A percentile compares a stretch with the other conserved stretches of the same genome.
These are phyloP conservation scores for Muscicapa adusta DNA, from an alignment of 2,113 vertebrate genomes.

Conservation along the genomic window DNA sequence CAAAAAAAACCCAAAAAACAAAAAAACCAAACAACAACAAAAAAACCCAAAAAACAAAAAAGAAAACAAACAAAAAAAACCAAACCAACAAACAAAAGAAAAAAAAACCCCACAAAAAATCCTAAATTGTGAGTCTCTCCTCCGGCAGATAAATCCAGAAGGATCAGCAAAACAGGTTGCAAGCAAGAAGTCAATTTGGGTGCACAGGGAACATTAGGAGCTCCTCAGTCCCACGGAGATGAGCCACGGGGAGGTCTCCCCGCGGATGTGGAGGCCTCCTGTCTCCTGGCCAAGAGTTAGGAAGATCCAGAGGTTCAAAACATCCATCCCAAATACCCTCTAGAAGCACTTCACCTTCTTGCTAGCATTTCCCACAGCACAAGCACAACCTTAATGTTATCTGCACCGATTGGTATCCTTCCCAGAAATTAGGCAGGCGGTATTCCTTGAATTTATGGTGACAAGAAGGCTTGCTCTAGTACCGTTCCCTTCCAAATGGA, in stretches of 20 bases:
- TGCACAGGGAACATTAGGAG: background rate
- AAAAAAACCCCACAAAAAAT: background rate
- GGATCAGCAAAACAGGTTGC: background rate
- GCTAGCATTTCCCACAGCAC: background rate
- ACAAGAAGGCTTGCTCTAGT: background rate
- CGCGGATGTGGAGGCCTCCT: background rate
- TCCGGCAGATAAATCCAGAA: slow-evolving; percentile 3
- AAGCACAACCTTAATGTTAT: background rate
- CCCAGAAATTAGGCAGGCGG: background rate
- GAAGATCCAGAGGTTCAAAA: background rate
- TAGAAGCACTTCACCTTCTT: background rate
- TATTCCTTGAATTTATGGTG: background rate
- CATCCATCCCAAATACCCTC: background rate
- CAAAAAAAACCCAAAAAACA: background rate
- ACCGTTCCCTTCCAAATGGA: background rate
- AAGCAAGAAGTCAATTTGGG: background rate
- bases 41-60: too few relatives aligned
- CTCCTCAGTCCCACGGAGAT: background rate
- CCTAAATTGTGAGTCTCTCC: background rate
- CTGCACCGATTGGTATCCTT: background rate
- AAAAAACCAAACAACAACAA: too few relatives aligned
- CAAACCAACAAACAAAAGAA: too few relatives aligned
- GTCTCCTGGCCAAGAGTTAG: background rate
- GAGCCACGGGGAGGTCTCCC: background rate
- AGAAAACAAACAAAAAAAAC: too few relatives aligned